Percentiles rank a stretch among this genome's conserved stretches.
Evolutionary conservation across 2,113 vertebrate genomes (phyloP).

Genomic region (Phalacrocorax brasilianus): DNA sequence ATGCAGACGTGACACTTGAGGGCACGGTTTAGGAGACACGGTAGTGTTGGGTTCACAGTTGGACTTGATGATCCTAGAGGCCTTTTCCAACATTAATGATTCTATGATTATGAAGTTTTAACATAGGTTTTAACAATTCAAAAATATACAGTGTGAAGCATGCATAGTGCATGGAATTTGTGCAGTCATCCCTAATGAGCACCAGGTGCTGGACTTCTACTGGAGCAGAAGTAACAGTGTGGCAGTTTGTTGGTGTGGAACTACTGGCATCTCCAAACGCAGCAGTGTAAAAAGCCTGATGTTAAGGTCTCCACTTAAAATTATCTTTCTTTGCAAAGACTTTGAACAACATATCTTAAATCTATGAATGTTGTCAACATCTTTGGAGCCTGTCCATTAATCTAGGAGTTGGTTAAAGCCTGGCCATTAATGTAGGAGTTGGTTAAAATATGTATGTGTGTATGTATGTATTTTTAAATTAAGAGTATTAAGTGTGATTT

Average conservation of each 20-base stretch:
- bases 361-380: not conserved
- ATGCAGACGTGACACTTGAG: no score
- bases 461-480: not conserved
- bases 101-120: not conserved
- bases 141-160: rapidly evolving
- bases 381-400: not conserved
- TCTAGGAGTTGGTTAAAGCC: not conserved
- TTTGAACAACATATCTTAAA: not conserved
- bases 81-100: no score
- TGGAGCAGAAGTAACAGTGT: not conserved
- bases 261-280: not conserved
- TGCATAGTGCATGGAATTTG: not conserved
- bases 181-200: no score
- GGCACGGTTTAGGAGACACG: no score
- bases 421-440: not conserved
- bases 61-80: no score
- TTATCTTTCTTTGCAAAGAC: not conserved
- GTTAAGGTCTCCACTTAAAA: not conserved
- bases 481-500: not conserved
- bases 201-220: not conserved
- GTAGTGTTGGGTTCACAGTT: no score
- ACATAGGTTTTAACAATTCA: not conserved
- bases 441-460: not conserved
- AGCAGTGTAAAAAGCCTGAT: not conserved
- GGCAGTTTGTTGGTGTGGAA: not conserved